Base-by-base conservation (phyloP, 2,888 invertebrate genomes). In the Tiliacea citrago region DNA sequence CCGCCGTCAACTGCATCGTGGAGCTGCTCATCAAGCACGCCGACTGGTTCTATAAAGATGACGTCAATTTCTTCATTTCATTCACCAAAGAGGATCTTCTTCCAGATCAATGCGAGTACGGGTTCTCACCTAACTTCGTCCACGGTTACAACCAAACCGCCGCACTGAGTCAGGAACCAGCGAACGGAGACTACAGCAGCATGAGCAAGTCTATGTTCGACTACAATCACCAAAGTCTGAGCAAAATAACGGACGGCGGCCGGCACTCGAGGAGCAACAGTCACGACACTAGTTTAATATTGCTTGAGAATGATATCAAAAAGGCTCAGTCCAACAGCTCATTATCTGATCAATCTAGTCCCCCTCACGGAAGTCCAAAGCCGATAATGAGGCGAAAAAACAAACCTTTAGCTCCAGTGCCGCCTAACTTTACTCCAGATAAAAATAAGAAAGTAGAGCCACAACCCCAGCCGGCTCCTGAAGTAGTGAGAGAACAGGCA, bases 21-120 rank as follows among this genome's bases (percentile, higher is more conserved):
- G 99, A 99, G 90, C 96, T 98, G 84, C 97, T 99, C 85, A 97
- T 99, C 84, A 98, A 97, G 72, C 97, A 98, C 89, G 98, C 98
- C 60, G 98, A 98, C 90, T 98, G 98, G 97, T 98, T 99, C 91
- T 99, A 98, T 92, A 97, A 97, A 65, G 98, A 98, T 69, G 98
- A 98, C 77, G 94, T 98, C 60, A 98, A 97, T 87, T 98, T 98
- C 90, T 98, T 98, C 92, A 95, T 97, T 51, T 97, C 97, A 3
- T 96, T 97, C 87, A 96, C 96, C 83, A 96, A 96, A 85, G 97
- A 97, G 80, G 97, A 97, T 83, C 92, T 97, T 57, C 96, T 97
- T 79, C 96, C 96, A 12, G 97, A 97, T 84, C 95, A 95, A 76
- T 94, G 92, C 77, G 96, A 97, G 84, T 96, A 95, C 82, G 96